Evolutionary conservation across 2,888 invertebrate species (phyloP).

Genomic region (Chrysina gloriosa): DNA sequence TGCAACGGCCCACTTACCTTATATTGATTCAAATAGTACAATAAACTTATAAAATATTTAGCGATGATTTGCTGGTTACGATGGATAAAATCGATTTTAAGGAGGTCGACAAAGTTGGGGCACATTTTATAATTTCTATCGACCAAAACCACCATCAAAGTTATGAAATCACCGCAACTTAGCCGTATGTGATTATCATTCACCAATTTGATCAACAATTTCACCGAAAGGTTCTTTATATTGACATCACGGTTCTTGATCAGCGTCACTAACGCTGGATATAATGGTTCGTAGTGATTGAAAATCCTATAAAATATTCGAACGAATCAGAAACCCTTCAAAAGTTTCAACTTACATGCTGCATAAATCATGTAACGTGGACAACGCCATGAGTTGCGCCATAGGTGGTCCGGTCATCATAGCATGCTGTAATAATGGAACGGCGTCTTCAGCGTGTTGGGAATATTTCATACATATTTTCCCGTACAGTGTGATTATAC

Average conservation of each 20-base stretch:
- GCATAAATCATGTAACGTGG: slow-evolving; percentile 22
- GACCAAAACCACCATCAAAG: slow-evolving; percentile 14
- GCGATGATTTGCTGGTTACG: slow-evolving; percentile 10
- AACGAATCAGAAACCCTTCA: not conserved
- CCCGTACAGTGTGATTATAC: slow-evolving; percentile 25
- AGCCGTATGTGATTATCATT: slow-evolving; percentile 20
- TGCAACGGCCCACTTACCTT: too few species aligned
- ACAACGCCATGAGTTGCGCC: slow-evolving; percentile 13
- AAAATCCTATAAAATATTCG: slow-evolving; percentile 14
- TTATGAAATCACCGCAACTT: not conserved
- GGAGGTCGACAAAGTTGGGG: slow-evolving; percentile 5
- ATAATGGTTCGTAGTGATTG: slow-evolving; percentile 7
- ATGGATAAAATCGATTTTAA: slow-evolving; percentile 22
- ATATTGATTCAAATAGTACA: slow-evolving; percentile 27
- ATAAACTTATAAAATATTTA: slow-evolving; percentile 21
- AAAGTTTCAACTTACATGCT: slow-evolving; percentile 7
- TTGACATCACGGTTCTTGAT: not conserved
- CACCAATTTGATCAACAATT: slow-evolving; percentile 22
- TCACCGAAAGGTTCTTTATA: slow-evolving; percentile 24
- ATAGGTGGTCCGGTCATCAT: slow-evolving; percentile 1
- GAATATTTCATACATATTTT: slow-evolving; percentile 26
- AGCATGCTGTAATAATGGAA: slow-evolving; percentile 1
- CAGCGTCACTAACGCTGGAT: slow-evolving; percentile 14
- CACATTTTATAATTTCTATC: slow-evolving; percentile 27
- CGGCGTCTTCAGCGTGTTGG: not conserved